Evolutionary conservation across 2,113 vertebrate species (phyloP).

Genomic region (Cariama cristata): DNA sequence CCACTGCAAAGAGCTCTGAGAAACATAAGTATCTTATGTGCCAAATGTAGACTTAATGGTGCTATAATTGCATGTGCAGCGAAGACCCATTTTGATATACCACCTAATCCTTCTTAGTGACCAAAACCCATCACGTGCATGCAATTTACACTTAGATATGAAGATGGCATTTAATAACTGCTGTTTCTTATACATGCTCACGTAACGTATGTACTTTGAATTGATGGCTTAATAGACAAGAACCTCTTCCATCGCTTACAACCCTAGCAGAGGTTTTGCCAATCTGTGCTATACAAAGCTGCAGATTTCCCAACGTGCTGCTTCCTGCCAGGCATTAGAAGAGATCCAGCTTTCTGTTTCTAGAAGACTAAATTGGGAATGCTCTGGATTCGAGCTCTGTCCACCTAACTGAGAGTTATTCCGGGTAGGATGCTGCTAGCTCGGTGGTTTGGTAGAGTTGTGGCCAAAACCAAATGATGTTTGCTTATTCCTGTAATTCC

Average conservation of each 20-base stretch:
- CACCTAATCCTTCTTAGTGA: background rate
- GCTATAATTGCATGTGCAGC: background rate
- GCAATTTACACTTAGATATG: background rate
- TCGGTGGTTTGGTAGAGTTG: background rate
- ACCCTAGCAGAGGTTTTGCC: background rate
- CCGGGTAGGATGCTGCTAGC: background rate
- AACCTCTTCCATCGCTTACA: background rate
- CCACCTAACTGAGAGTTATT: background rate
- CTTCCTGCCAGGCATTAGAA: background rate
- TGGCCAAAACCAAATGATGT: background rate
- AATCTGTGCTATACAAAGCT: background rate
- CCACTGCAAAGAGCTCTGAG: background rate
- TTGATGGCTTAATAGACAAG: background rate
- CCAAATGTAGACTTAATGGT: background rate
- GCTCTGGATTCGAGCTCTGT: background rate
- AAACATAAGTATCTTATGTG: background rate
- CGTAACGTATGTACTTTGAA: background rate
- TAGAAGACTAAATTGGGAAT: background rate
- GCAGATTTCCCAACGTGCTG: background rate
- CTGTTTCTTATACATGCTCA: background rate
- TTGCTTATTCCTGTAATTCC: background rate
- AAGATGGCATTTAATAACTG: background rate
- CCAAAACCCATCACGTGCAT: background rate
- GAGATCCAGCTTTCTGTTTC: background rate
- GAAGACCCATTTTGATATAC: background rate